Base-by-base conservation (phyloP, 2,113 vertebrate genomes). In the Tetraodon nigroviridis region DNA sequence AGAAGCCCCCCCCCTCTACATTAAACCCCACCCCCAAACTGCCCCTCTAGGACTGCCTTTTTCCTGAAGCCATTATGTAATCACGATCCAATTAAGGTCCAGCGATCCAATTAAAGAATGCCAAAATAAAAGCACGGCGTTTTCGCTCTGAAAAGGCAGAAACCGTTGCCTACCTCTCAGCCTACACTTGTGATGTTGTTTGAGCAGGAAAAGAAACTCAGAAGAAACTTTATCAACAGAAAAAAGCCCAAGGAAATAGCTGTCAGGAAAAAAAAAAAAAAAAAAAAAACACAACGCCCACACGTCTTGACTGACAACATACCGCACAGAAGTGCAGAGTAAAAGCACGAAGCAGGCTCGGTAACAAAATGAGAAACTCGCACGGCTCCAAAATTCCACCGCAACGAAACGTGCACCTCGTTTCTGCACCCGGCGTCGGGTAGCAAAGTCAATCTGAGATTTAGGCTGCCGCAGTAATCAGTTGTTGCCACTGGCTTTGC, bases 1-100 rank as follows among this genome's bases (percentile, higher is more conserved):
- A 70, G 73, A 86, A 84, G 66, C 73, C 71, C 64, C 61, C 54
- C 67, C 73, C 66, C 64, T n/a, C n/a, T n/a, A 60, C 66, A 54
- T 57, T 61, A 51, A 53, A 46, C 65, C 69, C 24, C 54, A 2
- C n/a, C 53, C 47, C 19, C 50, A 8, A 7, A 48, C 56, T 64
- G 56, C 32, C 58, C 68, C 47, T 55, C 71, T 48, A 6, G 18
- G 21, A 21, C 58, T 18, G 48, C 17, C 1, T 64, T 47, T 64
- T 47, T 71, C 41, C 48, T 40, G 59, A 66, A 55, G 3, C 17
- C 16, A 49, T 71, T 61, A 61, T 48, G 52, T 66, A 71, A 78
- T 52, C 5, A n/a, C 4, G 6, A 75, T 63, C 44, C 45, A 17
- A 66, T 62, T 65, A 21, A 16, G 15, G 50, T 66, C 49, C 57